Evolutionary conservation across 2,888 invertebrate species (phyloP).

Genomic region (Serripes groenlandicus): DNA sequence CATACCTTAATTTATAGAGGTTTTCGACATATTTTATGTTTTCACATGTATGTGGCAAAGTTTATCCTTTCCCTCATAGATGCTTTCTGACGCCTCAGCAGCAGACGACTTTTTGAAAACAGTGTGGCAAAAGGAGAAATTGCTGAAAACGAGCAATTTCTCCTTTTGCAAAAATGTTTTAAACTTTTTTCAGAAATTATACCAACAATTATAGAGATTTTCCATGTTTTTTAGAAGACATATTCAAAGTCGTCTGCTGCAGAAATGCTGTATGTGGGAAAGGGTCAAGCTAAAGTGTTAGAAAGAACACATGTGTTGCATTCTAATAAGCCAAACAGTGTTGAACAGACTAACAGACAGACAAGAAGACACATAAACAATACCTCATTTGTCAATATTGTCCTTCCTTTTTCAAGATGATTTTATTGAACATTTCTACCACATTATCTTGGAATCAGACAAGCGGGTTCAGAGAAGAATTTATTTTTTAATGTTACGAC

Average conservation of each 20-base stretch:
- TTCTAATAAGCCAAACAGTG: too few relatives aligned
- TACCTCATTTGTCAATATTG: too few relatives aligned
- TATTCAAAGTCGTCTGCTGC: not conserved
- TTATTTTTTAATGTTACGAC: too few relatives aligned
- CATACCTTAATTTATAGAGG: too few relatives aligned
- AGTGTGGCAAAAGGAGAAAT: constrained; percentile 1
- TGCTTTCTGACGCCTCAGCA: not conserved
- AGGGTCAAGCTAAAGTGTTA: not conserved
- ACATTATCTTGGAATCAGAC: too few relatives aligned
- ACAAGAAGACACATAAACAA: too few relatives aligned
- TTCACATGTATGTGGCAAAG: not conserved
- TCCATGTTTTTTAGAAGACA: not conserved
- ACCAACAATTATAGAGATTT: too few relatives aligned
- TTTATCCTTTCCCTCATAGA: not conserved
- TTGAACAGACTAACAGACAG: too few relatives aligned
- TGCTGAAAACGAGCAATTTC: not conserved
- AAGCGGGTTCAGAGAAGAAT: too few relatives aligned
- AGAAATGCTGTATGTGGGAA: not conserved
- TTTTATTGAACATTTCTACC: too few relatives aligned
- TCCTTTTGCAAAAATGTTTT: not conserved
- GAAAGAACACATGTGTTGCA: not conserved
- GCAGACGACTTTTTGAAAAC: not conserved
- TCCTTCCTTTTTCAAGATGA: too few relatives aligned
- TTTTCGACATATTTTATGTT: not conserved
- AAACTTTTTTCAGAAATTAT: not conserved